phyloP scores from a whole-genome alignment of 2,888 invertebrate species.

The Leucozona laternaria region DNA sequence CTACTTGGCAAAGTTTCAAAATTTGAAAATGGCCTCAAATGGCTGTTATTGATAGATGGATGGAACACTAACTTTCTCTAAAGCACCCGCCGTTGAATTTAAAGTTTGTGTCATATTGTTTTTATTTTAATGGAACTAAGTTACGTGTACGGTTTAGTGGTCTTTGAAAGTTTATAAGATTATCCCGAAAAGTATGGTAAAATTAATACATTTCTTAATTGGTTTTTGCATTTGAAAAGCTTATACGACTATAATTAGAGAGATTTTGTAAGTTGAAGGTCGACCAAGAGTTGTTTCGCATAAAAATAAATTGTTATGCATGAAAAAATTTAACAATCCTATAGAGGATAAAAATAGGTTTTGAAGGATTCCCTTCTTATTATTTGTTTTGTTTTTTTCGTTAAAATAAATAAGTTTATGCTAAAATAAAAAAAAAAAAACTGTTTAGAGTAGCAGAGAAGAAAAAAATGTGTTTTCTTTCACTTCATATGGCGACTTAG shows the following conservation, averaged over 20 bases:
- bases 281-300: neutral
- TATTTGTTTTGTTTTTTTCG: neutral
- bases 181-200: neutral
- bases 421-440: slow-evolving; percentile 1
- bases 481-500: neutral
- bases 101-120: slow-evolving; percentile 3
- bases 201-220: neutral
- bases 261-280: slow-evolving; percentile 16
- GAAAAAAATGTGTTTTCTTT: neutral
- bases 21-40: slow-evolving; percentile 20
- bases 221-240: neutral
- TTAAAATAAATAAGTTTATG: slow-evolving; percentile 11
- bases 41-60: slow-evolving; percentile 29
- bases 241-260: slow-evolving; percentile 8
- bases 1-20: slow-evolving; percentile 37
- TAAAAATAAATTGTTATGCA: slow-evolving; percentile 8
- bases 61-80: slow-evolving; percentile 14
- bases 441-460: neutral
- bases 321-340: slow-evolving; percentile 5
- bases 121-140: neutral
- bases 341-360: slow-evolving; percentile 17
- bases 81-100: neutral
- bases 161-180: neutral
- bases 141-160: neutral
- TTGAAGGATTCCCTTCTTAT: slow-evolving; percentile 5